Evolutionary conservation across 1,140 invertebrate species (phyloP), one percentile per base, ranked within the genome.

Genomic region (Antheraea mylitta): DNA sequence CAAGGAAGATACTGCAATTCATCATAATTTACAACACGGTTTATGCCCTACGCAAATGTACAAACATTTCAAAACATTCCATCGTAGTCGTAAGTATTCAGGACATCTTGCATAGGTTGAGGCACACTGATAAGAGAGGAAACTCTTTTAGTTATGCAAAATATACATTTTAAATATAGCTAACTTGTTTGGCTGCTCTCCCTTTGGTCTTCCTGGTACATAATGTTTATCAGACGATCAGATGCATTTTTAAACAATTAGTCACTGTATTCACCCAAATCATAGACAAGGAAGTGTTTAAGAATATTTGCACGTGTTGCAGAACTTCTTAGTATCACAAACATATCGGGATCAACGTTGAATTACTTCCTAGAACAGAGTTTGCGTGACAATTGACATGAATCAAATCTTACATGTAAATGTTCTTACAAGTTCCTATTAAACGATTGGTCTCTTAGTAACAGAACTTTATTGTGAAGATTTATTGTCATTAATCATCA

Each of bases 291-390:
- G 38, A 42, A 53, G 68, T 75, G 70, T 75, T 76, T 72, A 68
- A 48, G 70, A 80, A 79, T 78, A 73, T 70, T 74, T 80, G 73
- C 80, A 81, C 85, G 81, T 83, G 79, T 67, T 36, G 48, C 1
- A 53, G 11, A 11, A 18, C 22, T 77, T 77, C 75, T 66, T 64
- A 38, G 64, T 77, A 78, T 60, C 18, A 60, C 7, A 70, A 71
- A 76, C 73, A 76, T 83, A 81, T 82, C 78, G 61, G 30, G 22
- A 45, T 69, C 37, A 73, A 71, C 61, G 58, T 69, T 48, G 64
- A 70, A 69, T 68, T 67, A 73, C 73, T 83, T 83, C 83, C 76
- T 76, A 68, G 83, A 83, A 82, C 53, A 58, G 60, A 36, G 53
- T 76, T 48, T 64, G 70, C 72, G 73, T 79, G 76, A 71, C 75